phyloP scores from a whole-genome alignment of 2,888 invertebrate species.

The Gymnoscelis rufifasciata region DNA sequence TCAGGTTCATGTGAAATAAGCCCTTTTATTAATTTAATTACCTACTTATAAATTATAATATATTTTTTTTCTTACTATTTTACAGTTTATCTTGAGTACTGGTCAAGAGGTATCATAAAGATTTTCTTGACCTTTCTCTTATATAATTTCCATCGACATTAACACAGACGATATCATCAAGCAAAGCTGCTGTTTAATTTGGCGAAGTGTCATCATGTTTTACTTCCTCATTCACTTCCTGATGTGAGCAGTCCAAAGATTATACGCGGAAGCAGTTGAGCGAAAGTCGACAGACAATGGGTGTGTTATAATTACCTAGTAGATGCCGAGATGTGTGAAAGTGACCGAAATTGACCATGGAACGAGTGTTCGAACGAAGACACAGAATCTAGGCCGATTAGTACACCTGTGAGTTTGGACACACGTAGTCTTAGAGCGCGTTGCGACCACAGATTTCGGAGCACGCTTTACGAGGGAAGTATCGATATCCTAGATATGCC shows the following conservation, averaged over 20 bases:
- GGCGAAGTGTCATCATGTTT: neutral
- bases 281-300: conserved; percentile 64
- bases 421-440: no score
- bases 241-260: conserved; percentile 19
- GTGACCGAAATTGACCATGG: conserved; percentile 42
- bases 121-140: neutral
- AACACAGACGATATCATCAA: neutral
- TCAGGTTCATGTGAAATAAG: no score
- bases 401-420: neutral
- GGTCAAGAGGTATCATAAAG: no score
- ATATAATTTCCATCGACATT: no score
- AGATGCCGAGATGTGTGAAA: conserved; percentile 46
- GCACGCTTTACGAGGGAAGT: no score
- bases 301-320: conserved; percentile 44
- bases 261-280: conserved; percentile 40
- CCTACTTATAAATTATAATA: no score
- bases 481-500: no score
- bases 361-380: conserved; percentile 12
- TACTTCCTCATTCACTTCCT: conserved; percentile 4
- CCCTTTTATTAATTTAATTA: no score
- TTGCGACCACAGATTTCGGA: no score
- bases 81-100: no score
- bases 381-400: conserved; percentile 8
- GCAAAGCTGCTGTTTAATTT: neutral
- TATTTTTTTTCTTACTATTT: no score